These are phyloP conservation scores for Galleria mellonella DNA, from an alignment of 1,140 invertebrate species.

Conservation along the genomic window DNA sequence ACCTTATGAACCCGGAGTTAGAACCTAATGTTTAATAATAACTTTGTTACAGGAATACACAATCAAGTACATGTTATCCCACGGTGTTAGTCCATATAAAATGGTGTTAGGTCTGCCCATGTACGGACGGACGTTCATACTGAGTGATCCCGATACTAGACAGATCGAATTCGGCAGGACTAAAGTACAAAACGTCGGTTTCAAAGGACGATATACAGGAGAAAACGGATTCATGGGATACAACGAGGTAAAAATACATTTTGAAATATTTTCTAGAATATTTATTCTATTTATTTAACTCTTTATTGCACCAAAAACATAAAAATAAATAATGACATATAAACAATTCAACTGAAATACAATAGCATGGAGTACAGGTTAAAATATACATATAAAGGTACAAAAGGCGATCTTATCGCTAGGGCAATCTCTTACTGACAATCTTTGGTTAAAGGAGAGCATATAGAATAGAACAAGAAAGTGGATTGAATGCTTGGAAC, in stretches of 20 bases:
- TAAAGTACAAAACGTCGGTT: conserved; percentile 74
- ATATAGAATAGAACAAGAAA: too few relatives aligned
- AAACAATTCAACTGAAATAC: too few relatives aligned
- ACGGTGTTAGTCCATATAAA: conserved; percentile 84
- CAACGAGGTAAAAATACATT: not conserved
- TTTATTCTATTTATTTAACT: not conserved
- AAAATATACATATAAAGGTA: too few relatives aligned
- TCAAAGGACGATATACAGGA: conserved; percentile 84
- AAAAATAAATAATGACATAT: too few relatives aligned
- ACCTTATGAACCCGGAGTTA: too few relatives aligned
- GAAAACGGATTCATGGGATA: conserved; percentile 87
- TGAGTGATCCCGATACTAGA: conserved; percentile 28
- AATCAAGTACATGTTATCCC: conserved; percentile 83
- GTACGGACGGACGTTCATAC: conserved; percentile 87
- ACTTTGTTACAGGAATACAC: conserved; percentile 79
- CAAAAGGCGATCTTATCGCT: too few relatives aligned
- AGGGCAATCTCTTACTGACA: too few relatives aligned
- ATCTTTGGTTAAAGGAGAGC: too few relatives aligned
- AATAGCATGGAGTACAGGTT: too few relatives aligned
- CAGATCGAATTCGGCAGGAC: conserved; percentile 44
- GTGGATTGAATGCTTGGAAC: too few relatives aligned
- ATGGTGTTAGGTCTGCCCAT: conserved; percentile 88
- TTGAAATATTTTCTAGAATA: not conserved
- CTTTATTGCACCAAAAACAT: too few relatives aligned
- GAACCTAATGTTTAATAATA: too few relatives aligned